phyloP scores from a whole-genome alignment of 2,113 vertebrate species.

The Protobothrops flavoviridis region DNA sequence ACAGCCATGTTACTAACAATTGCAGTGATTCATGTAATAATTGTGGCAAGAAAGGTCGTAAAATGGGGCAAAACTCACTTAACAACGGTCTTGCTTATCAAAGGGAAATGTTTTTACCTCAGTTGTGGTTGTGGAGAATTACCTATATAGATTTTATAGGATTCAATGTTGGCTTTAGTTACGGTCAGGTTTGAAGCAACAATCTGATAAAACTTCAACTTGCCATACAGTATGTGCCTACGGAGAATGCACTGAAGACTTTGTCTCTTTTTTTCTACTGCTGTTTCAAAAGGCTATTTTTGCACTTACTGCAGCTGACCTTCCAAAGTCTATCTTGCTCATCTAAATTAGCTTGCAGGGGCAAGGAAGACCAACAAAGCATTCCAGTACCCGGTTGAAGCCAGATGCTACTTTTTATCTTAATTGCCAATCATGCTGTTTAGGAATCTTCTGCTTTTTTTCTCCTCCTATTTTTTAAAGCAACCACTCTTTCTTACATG shows the following conservation, averaged over 20 bases:
- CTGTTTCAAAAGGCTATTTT: not conserved
- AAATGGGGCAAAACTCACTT: not conserved
- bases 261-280: not conserved
- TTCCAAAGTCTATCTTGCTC: constrained; percentile 2
- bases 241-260: not conserved
- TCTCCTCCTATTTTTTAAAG: not conserved
- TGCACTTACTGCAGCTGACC: not conserved
- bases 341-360: constrained; percentile 9
- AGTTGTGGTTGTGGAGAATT: not conserved
- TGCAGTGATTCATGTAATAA: not conserved
- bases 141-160: not conserved
- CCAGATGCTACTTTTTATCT: constrained; percentile 2
- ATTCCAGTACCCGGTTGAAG: not conserved
- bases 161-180: not conserved
- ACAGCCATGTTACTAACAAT: not conserved
- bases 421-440: not conserved
- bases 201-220: not conserved
- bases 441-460: not conserved
- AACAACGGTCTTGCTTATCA: not conserved
- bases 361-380: not conserved
- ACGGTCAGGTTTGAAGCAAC: not conserved
- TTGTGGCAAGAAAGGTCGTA: not conserved
- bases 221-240: not conserved
- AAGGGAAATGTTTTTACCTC: not conserved
- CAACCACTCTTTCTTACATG: not conserved